phyloP scores from a whole-genome alignment of 2,113 vertebrate species.

The Myodes glareolus region DNA sequence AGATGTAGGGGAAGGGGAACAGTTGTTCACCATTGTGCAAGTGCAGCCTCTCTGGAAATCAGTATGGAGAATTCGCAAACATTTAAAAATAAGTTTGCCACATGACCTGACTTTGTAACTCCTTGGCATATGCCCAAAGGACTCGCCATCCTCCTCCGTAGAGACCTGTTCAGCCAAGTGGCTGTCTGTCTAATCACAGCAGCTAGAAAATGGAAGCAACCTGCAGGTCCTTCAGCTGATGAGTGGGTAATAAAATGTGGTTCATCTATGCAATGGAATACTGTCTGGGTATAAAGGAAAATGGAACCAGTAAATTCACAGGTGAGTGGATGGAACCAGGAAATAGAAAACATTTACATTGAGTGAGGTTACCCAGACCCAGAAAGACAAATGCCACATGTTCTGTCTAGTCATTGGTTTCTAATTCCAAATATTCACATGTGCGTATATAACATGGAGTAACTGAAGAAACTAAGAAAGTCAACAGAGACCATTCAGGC shows the following conservation, averaged over 20 bases:
- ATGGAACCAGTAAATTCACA: neutral
- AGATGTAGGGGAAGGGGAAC: neutral
- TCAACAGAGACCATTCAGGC: neutral
- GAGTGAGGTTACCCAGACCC: neutral
- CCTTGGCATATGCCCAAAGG: neutral
- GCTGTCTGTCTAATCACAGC: neutral
- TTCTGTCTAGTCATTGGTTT: neutral
- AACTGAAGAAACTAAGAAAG: neutral
- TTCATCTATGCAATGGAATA: neutral
- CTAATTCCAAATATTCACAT: neutral
- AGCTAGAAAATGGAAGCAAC: neutral
- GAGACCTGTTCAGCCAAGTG: neutral
- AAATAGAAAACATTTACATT: neutral
- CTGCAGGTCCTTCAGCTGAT: neutral
- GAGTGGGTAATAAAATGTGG: neutral
- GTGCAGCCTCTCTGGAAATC: neutral
- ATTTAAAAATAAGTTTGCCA: neutral
- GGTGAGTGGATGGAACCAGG: neutral
- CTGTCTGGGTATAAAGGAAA: neutral
- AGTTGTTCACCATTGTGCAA: neutral
- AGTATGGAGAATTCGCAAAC: neutral
- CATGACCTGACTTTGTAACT: neutral
- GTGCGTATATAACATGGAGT: neutral
- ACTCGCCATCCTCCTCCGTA: neutral
- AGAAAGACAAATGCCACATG: neutral